phyloP scores from a whole-genome alignment of 2,113 vertebrate species.

The Cyanistes caeruleus region DNA sequence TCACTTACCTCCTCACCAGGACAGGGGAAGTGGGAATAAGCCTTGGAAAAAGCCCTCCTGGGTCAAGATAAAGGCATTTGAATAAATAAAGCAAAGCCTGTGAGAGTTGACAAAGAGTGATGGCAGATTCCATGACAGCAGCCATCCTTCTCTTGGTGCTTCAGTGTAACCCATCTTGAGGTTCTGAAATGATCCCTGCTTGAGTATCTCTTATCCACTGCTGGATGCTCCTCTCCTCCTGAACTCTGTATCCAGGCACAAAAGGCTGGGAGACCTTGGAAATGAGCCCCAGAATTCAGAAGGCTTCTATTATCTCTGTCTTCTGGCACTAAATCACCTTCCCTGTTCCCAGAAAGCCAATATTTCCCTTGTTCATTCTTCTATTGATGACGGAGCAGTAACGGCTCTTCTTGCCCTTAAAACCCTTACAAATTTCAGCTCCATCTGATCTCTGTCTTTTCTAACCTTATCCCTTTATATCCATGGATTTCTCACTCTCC shows the following conservation, averaged over 20 bases:
- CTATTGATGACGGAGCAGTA: neutral
- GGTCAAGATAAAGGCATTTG: neutral
- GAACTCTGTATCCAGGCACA: neutral
- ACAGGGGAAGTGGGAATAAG: neutral
- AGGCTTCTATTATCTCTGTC: neutral
- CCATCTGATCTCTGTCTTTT: neutral
- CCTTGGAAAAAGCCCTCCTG: neutral
- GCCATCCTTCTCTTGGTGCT: neutral
- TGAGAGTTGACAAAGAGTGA: neutral
- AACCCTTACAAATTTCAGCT: neutral
- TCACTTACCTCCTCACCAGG: neutral
- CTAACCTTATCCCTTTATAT: neutral
- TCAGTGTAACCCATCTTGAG: neutral
- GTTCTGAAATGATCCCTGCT: neutral
- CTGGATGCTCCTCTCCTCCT: neutral
- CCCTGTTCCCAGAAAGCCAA: neutral
- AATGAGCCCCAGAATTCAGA: neutral
- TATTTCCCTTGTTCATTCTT: neutral
- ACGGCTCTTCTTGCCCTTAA: neutral
- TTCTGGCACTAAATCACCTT: neutral
- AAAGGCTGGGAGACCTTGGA: neutral
- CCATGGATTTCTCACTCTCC: neutral
- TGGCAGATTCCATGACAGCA: neutral
- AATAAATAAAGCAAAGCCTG: neutral
- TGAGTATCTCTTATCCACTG: neutral